Base-by-base conservation (phyloP, 1,140 invertebrate species). In the Brachionus koreanus region DNA sequence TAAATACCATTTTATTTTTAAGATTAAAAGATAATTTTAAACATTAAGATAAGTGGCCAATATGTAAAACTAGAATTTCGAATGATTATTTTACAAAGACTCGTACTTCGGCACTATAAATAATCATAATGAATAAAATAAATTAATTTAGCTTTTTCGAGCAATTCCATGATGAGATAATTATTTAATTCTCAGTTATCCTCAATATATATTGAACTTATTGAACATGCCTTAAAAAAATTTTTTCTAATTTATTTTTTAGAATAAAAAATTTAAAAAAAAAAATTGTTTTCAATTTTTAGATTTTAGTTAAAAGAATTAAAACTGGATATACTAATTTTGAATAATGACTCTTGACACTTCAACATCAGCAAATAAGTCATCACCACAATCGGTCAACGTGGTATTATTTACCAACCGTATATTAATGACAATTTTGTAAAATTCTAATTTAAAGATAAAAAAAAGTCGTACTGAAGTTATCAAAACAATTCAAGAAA, bases 401-500 rank as follows among this genome's bases (percentile, higher is more conserved):
- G 65, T 69, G 65, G 65, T 69, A 69, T n/a, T 63, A 19, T 0
- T 29, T 23, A 25, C 13, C 1, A 16, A 25, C 1, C 23, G 12
- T 10, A 63, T 6, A 19, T 3, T 0, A 63, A 23, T 1, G 19
- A 29, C 1, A 63, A 5, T 5, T 65, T 65, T 65, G 5, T 35
- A n/a, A 35, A 65, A 37, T n/a, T 65, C 13, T 65, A 0, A 5
- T 65, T 65, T 33, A 33, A 39, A 79, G 76, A 35, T 61, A 0
- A 79, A 79, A 43, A 79, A 79, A 65, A 79, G 61, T 52, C 33
- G 65, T 19, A 43, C 25, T 33, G 79, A 82, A 35, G 79, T 82
- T 9, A 82, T 82, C n/a, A 35, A 42, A 46, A 65, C 57, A 12
- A 65, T 82, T 16, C 79, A 65, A 25, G 79, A 82, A 82, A 82